These are phyloP conservation scores for Argopecten irradians DNA, from an alignment of 1,140 invertebrate genomes.

Conservation along the genomic window DNA sequence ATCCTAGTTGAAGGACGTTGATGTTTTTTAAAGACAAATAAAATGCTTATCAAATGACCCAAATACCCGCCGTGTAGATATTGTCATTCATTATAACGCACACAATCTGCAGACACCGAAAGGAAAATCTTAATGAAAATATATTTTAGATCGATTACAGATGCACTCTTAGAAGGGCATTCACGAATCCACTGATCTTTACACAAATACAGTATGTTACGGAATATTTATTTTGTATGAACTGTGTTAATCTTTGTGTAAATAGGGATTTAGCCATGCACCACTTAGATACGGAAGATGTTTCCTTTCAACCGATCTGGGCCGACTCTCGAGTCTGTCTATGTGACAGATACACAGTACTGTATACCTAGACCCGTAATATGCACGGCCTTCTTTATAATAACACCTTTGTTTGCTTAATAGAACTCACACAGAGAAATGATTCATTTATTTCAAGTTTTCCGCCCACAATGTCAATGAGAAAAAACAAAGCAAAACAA, in stretches of 20 bases:
- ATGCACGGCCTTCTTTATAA: not conserved
- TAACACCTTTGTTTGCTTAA: not conserved
- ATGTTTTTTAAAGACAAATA: too few relatives aligned
- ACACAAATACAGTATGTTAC: not conserved
- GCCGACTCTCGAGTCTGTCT: not conserved
- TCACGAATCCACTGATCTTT: not conserved
- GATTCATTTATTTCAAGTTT: not conserved
- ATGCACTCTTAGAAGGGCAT: not conserved
- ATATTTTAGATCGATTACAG: not conserved
- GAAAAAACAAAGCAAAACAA: too few relatives aligned
- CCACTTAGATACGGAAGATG: not conserved
- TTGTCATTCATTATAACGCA: not conserved
- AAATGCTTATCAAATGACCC: too few relatives aligned
- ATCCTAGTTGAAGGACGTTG: too few relatives aligned
- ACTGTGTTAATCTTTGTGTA: not conserved
- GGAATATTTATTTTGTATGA: conserved; percentile 2
- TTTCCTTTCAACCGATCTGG: conserved; percentile 14
- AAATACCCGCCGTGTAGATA: too few relatives aligned
- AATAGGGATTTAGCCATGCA: conserved; percentile 22
- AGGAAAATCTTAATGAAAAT: not conserved
- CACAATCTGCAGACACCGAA: not conserved
- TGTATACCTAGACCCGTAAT: not conserved
- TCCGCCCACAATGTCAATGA: not conserved
- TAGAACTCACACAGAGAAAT: not conserved
- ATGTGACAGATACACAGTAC: not conserved